Base-by-base conservation (phyloP, 2,113 vertebrate genomes). In the Plotosus lineatus region DNA sequence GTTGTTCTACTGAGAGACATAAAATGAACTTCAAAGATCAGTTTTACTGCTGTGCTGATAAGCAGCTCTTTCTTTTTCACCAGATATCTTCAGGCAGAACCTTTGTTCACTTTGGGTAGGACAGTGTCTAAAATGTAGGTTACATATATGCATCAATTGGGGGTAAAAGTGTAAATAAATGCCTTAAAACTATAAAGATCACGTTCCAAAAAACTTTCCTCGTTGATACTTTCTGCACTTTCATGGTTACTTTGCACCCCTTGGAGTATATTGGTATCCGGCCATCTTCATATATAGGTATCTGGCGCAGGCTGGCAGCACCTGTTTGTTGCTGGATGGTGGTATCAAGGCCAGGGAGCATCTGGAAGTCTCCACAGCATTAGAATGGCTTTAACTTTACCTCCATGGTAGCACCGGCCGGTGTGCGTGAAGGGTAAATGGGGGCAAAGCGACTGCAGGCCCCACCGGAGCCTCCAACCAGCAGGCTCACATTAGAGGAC, bases 401-500 rank as follows among this genome's bases (percentile, higher is more conserved):
- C 82, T 87, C 78, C 38, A 73, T 63, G 31, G 76, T 80, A 56
- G 77, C 75, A 75, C 55, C 66, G 77, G 78, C 68, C 80, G 68
- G 66, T 23, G 69, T 83, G 75, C 75, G 73, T 83, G 79, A 84
- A 83, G 81, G 79, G 80, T 66, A 80, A 83, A 83, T 78, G 65
- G 63, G 79, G 82, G 80, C 60, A 76, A 78, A 83, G 65, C 78
- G 79, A 86, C 83, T 75, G 79, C 85, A 84, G 87, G 88, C 89
- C 89, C 91, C 92, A 85, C 71, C 83, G 90, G 92, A 91, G 92
- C 88, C 89, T 88, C 82, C 86, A 87, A 91, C 90, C 93, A 92
- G 93, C 93, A 93, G 94, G 94, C 92, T 93, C 91, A 93, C 92
- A 94, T 94, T 95, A 94, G 93, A 91, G 90, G 88, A 92, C 92